phyloP scores from a whole-genome alignment of 2,888 invertebrate species.

The Agrochola lychnidis region DNA sequence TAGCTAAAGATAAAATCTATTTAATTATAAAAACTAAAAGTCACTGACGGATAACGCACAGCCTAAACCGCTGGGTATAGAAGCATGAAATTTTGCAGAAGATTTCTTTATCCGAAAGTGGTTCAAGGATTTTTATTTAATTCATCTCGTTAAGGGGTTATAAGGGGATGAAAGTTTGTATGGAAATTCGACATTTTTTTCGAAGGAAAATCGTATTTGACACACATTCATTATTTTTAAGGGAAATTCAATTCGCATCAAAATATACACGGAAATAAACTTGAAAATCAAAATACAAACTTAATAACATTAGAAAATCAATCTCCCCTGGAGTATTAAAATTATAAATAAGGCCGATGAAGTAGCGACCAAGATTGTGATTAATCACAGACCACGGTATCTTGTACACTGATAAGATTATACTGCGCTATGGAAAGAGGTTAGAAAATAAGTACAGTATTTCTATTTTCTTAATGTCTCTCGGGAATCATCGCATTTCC shows the following conservation, averaged over 20 bases:
- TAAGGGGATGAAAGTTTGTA: not conserved
- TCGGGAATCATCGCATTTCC: too few relatives aligned
- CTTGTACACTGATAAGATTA: constrained; percentile 35
- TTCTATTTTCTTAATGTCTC: too few relatives aligned
- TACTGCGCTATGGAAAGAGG: constrained; percentile 17
- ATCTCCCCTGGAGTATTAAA: not conserved
- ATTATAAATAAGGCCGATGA: constrained; percentile 18
- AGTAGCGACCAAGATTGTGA: constrained; percentile 10
- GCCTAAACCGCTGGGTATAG: not conserved
- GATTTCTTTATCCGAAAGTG: not conserved
- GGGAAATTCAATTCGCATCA: not conserved
- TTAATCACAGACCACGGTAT: constrained; percentile 23
- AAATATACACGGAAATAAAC: not conserved
- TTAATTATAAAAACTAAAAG: not conserved
- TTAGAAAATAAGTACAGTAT: constrained; percentile 4
- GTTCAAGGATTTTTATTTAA: too few relatives aligned
- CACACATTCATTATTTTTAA: not conserved
- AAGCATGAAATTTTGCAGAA: not conserved
- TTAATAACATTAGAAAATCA: not conserved
- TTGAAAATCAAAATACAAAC: not conserved
- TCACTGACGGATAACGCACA: not conserved
- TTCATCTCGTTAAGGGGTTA: not conserved
- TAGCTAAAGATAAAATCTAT: not conserved
- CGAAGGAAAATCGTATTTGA: not conserved
- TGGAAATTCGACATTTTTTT: not conserved